These are phyloP conservation scores for Phataginus tetradactyla DNA, from an alignment of 2,797 vertebrate species.

Conservation along the genomic window DNA sequence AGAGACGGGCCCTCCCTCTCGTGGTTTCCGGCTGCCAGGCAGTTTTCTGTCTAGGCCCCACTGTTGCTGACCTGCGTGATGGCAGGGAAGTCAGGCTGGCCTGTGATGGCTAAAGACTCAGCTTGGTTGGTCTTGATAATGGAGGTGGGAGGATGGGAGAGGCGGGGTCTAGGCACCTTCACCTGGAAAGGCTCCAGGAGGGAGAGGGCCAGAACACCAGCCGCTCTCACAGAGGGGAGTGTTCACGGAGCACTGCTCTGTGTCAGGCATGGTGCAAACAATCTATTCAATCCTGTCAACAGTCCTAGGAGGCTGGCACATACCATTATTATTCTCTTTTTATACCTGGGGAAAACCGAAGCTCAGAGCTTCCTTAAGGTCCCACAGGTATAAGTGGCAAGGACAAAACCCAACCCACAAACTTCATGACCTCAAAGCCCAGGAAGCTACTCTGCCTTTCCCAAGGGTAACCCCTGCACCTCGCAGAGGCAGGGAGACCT, in stretches of 20 bases:
- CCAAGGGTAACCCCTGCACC: not conserved
- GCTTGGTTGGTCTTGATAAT: not conserved
- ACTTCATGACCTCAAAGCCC: not conserved
- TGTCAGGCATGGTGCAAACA: not conserved
- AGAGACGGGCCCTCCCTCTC: constrained; percentile 53
- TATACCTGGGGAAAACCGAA: not conserved
- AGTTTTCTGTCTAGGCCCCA: not conserved
- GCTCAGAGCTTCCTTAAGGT: not conserved
- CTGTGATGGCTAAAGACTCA: not conserved
- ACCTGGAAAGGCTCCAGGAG: not conserved
- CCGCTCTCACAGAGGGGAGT: not conserved
- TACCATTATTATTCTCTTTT: not conserved
- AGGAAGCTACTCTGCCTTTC: not conserved
- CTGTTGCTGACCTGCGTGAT: not conserved
- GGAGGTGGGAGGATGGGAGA: not conserved
- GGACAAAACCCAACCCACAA: not conserved
- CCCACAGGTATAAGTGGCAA: not conserved
- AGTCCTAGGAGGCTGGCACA: not conserved
- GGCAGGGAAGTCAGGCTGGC: not conserved
- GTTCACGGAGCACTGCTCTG: not conserved
- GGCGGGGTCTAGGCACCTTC: not conserved
- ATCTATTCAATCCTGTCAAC: not conserved
- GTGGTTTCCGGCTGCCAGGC: constrained; percentile 74
- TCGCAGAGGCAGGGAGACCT: not conserved
- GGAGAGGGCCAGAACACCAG: not conserved